These are phyloP conservation scores for Stomatorhinus walkeri DNA, from an alignment of 2,797 vertebrate species.

Conservation along the genomic window DNA sequence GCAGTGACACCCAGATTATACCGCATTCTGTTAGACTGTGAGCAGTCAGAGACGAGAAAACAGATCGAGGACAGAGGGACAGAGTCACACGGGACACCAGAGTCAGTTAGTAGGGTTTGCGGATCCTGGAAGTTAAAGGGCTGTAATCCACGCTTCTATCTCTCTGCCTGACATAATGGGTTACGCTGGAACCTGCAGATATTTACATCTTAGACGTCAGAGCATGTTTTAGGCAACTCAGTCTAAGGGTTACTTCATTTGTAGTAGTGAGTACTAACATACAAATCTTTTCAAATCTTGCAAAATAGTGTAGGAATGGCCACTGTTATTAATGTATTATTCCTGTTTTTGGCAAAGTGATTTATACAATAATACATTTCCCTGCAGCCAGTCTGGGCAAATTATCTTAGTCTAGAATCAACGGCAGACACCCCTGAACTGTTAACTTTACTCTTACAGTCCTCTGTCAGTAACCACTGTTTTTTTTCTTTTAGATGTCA, in stretches of 20 bases:
- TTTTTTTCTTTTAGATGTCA: background rate
- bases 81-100: constrained; percentile 39
- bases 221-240: background rate
- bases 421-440: background rate
- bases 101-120: constrained; percentile 49
- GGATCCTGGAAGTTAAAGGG: constrained; percentile 40
- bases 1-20: background rate
- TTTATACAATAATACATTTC: background rate
- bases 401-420: background rate
- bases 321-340: background rate
- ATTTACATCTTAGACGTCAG: background rate
- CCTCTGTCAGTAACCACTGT: background rate
- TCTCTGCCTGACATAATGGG: background rate
- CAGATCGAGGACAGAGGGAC: constrained; percentile 46
- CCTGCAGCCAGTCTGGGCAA: background rate
- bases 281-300: background rate
- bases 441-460: background rate
- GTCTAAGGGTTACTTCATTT: background rate
- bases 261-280: background rate
- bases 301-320: background rate
- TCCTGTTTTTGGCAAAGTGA: background rate
- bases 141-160: constrained; percentile 29
- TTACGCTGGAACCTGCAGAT: background rate
- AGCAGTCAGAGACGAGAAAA: constrained; percentile 35
- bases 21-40: background rate